Evolutionary conservation across 2,888 invertebrate species (phyloP), one percentile per base, ranked within the genome.

Genomic region (Drosophila suboccidentalis): DNA sequence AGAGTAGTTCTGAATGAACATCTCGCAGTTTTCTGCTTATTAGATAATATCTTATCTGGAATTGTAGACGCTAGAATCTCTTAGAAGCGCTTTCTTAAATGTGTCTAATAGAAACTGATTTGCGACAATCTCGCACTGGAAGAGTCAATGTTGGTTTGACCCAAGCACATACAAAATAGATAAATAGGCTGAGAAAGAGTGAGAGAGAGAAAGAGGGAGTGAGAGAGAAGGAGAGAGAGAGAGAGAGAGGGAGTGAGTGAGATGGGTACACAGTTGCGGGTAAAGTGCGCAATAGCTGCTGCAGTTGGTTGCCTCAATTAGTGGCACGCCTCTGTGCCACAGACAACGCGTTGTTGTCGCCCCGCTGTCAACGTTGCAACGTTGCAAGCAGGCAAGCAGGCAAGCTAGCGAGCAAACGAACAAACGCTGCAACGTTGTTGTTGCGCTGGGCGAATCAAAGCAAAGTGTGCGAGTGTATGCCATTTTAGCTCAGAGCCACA

Each of bases 231-330:
- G 10, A 13, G 36, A 29, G 43, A 34, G 34, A 11, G n/a, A 17
- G 39, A 26, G 26, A 26, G 22, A 9, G 17, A 32, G 43, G 34
- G 13, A 13, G 10, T 13, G 36, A 29, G 43, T 29, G 22, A 39
- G 47, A 19, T n/a, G 51, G 41, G 19, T 47, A 58, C 68, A 84
- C 78, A 84, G 82, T 81, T 84, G 85, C 57, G 78, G 54, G 47
- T 38, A 57, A 58, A 71, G 75, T 80, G 66, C 71, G 55, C 62
- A 59, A 50, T 59, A 65, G 77, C 67, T 65, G 79, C 66, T 79
- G 85, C 85, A 80, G 83, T 74, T 80, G 88, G 87, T 55, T 84
- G 84, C 83, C 88, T 85, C 84, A 87, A 85, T 85, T 84, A 84
- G 88, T 87, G 86, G 84, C 86, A 87, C 88, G 85, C 82, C 66